These are phyloP conservation scores for Triplophysa tibetana DNA, from an alignment of 2,113 vertebrate genomes.

Conservation along the genomic window DNA sequence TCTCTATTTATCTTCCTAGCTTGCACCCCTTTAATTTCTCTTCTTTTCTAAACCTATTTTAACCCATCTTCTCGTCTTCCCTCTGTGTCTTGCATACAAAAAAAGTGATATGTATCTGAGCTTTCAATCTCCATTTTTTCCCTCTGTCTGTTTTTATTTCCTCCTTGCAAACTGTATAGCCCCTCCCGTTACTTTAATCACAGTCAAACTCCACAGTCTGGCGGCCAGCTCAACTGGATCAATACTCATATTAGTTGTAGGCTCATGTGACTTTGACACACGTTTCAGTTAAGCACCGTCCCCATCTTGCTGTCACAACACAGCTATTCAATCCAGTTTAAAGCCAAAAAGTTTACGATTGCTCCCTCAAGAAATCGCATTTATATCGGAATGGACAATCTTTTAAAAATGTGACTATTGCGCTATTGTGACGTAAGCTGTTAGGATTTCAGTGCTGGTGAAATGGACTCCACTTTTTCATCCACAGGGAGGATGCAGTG, in stretches of 20 bases:
- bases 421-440: constrained; percentile 68
- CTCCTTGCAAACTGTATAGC: constrained; percentile 1
- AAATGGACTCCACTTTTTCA: constrained; percentile 50
- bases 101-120: background rate
- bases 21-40: too few species aligned
- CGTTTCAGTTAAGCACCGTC: background rate
- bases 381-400: constrained; percentile 63
- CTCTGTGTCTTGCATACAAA: background rate
- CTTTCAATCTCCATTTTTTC: background rate
- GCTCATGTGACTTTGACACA: constrained; percentile 29
- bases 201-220: constrained; percentile 59
- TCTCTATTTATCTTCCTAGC: background rate
- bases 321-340: background rate
- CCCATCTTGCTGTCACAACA: constrained; percentile 17
- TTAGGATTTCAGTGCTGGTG: constrained; percentile 62
- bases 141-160: background rate
- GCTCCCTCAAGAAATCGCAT: constrained; percentile 51
- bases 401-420: constrained; percentile 65
- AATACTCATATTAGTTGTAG: constrained; percentile 48
- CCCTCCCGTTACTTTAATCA: constrained; percentile 66
- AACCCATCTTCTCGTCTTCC: background rate
- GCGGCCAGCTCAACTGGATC: constrained; percentile 57
- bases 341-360: constrained; percentile 1
- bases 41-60: too few species aligned
- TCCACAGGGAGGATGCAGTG: constrained; percentile 52